These are phyloP conservation scores for Thera britannica DNA, from an alignment of 2,888 invertebrate genomes.

Conservation along the genomic window DNA sequence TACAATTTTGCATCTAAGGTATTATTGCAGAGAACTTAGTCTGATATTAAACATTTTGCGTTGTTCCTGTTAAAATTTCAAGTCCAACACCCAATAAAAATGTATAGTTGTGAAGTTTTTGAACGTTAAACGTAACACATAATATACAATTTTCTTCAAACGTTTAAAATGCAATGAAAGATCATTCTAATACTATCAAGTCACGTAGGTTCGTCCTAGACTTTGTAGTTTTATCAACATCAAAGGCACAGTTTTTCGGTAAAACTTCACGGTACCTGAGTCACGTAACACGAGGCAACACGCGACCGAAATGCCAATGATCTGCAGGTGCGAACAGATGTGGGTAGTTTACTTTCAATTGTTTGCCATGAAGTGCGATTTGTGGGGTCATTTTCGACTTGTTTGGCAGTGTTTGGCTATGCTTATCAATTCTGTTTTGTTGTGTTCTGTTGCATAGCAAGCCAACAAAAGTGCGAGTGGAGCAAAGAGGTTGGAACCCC, in stretches of 20 bases:
- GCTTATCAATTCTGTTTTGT: constrained; percentile 11
- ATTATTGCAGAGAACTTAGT: too few relatives aligned
- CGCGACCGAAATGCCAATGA: constrained; percentile 44
- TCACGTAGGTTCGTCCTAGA: background rate
- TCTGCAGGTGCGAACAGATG: constrained; percentile 38
- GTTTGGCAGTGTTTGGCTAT: constrained; percentile 10
- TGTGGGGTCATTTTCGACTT: constrained; percentile 15
- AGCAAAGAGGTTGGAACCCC: background rate
- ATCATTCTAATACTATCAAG: background rate
- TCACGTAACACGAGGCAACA: constrained; percentile 34
- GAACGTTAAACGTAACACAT: too few relatives aligned
- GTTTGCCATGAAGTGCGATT: constrained; percentile 23
- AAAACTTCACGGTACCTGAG: constrained; percentile 25
- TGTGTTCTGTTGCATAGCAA: constrained; percentile 23
- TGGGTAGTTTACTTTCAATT: constrained; percentile 33
- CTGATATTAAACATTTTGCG: too few relatives aligned
- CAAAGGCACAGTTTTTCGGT: constrained; percentile 22
- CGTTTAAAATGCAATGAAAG: background rate
- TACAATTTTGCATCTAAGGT: too few relatives aligned
- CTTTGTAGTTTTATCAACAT: constrained; percentile 22
- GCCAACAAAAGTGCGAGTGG: background rate
- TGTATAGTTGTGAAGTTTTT: too few relatives aligned
- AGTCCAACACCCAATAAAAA: too few relatives aligned
- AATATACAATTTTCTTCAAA: too few relatives aligned
- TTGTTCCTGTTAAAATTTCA: too few relatives aligned